Conservation (phyloP, 1,140 invertebrate genomes). For the Propsilocerus akamusi region DNA sequence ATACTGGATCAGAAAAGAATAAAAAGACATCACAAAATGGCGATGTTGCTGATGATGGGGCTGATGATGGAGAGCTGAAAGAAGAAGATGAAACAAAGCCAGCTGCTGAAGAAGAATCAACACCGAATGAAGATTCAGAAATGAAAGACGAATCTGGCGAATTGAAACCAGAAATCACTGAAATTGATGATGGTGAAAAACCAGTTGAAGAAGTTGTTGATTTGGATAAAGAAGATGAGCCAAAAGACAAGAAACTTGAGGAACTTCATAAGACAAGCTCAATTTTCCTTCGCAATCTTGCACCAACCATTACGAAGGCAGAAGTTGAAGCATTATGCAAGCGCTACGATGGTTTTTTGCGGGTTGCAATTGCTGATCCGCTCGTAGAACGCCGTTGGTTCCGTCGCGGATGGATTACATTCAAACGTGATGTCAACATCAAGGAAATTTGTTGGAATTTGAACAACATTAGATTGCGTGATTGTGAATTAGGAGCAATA, state of each 20-base stretch:
- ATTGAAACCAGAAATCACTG: conserved; percentile 5
- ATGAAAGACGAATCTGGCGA: conserved; percentile 6
- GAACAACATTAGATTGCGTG: conserved; percentile 67
- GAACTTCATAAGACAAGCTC: conserved; percentile 86
- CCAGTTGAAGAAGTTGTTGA: conserved; percentile 14
- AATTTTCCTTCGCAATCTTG: conserved; percentile 90
- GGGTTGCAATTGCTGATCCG: conserved; percentile 93
- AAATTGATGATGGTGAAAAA: conserved; percentile 2
- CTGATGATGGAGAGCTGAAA: not conserved
- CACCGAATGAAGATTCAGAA: conserved; percentile 15
- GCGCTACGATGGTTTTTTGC: conserved; percentile 85
- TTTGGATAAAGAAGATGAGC: conserved; percentile 27
- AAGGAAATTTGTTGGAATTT: conserved; percentile 99
- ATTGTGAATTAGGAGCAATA: conserved; percentile 87
- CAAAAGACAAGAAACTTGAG: conserved; percentile 36
- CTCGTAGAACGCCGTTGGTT: conserved; percentile 88
- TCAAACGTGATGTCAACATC: conserved; percentile 90
- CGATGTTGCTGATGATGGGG: not conserved
- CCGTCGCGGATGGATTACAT: conserved; percentile 95
- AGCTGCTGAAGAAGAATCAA: conserved; percentile 14
- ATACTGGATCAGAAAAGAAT: not conserved
- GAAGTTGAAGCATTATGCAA: conserved; percentile 97
- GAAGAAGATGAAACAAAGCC: not conserved
- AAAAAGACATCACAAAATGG: not conserved
- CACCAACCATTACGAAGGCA: conserved; percentile 86